Base-by-base conservation (phyloP, 2,888 invertebrate genomes). In the Sturmia bella region DNA sequence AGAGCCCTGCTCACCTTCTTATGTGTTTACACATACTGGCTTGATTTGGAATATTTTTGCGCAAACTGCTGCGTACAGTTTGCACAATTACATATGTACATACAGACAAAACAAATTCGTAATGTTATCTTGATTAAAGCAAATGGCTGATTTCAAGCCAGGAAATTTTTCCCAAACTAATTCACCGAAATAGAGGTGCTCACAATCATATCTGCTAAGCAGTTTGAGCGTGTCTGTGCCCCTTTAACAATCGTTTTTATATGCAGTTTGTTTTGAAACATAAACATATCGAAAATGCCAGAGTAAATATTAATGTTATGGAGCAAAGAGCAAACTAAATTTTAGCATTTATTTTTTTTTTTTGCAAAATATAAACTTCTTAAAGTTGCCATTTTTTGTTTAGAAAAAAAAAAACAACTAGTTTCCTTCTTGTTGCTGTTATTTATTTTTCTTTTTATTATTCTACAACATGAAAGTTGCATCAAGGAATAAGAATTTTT, bases 401-500 rank as follows among this genome's bases (percentile, higher is more conserved):
- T 1, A 21, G 37, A 37, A 45, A 41, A 32, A n/a, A 39, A 13
- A 37, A 32, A 27, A 6, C 27, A 27, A 7, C 9, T 32, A 9
- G 5, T 32, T 3, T 32, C 9, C 6, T 32, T 32, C 17, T 13
- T 56, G 15, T 64, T 66, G 2, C 19, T 37, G 24, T 6, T 59
- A 57, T 13, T 66, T 66, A n/a, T 66, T 56, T 17, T 57, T 45
- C 52, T 32, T 57, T 2, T 73, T 79, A 39, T 61, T 73, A 63
- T 64, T 45, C 52, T 32, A 1, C 27, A 69, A 69, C 81, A 73
- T 50, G 69, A 45, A 73, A 74, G 73, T 70, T 74, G 69, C 50
- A 74, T 76, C 78, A 64, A 59, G 54, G 78, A 43, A 82, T 78
- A 82, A 64, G 66, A 78, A 75, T 70, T 82, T 69, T 78, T 82